Percentiles rank a stretch among this genome's conserved stretches.
Conservation (phyloP, 2,113 vertebrate genomes). For the Salvelinus fontinalis region DNA sequence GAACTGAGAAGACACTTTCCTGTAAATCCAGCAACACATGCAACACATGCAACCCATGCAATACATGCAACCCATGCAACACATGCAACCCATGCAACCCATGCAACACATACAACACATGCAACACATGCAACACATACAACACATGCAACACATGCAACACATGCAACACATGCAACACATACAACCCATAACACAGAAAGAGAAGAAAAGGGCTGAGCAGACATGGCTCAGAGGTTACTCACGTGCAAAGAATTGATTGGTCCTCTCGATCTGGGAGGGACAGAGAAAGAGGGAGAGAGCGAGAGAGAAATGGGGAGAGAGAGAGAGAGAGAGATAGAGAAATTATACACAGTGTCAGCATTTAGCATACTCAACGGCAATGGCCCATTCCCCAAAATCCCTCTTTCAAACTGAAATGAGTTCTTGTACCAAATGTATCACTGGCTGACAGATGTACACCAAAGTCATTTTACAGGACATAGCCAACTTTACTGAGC, state of each 20-base stretch:
- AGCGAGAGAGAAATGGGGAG: constrained; percentile 36
- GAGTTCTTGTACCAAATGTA: not conserved
- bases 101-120: not conserved
- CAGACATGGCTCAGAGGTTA: constrained; percentile 46
- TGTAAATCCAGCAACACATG: not conserved
- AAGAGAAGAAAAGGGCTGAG: not conserved
- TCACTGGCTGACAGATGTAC: constrained; percentile 11
- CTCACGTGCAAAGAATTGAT: constrained; percentile 99
- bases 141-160: not conserved
- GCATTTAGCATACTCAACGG: constrained; percentile 4
- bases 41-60: not conserved
- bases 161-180: not conserved
- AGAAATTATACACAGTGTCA: constrained; percentile 13
- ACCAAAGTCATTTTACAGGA: not conserved
- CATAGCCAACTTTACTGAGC: constrained; percentile 10
- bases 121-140: not conserved
- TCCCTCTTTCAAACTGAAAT: not conserved
- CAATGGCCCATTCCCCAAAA: not conserved
- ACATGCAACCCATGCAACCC: not conserved
- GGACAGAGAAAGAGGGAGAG: constrained; percentile 45
- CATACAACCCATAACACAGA: not conserved
- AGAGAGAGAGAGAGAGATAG: no score
- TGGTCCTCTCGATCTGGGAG: constrained; percentile 94
- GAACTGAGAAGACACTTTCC: not conserved
- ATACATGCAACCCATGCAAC: no score